Conservation (phyloP, 2,113 vertebrate genomes). For the Labeo catla region DNA sequence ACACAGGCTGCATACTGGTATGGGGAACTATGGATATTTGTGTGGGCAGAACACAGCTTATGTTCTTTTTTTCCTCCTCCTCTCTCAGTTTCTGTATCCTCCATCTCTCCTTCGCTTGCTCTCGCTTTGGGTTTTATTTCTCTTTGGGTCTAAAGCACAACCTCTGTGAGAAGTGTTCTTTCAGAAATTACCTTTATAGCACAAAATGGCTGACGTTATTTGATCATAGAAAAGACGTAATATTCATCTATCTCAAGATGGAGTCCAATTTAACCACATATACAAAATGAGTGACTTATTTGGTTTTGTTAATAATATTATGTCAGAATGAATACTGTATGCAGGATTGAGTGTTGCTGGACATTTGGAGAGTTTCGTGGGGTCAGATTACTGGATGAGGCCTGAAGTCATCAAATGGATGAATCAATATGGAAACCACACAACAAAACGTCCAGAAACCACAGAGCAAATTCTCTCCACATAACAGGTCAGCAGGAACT, state of each 20-base stretch:
- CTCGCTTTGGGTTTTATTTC: constrained; percentile 29
- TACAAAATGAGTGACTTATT: background rate
- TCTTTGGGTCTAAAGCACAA: constrained; percentile 13
- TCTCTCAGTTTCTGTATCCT: background rate
- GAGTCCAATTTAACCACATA: background rate
- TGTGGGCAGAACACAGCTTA: constrained; percentile 37
- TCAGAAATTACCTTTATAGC: background rate
- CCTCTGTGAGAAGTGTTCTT: background rate
- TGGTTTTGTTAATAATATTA: background rate
- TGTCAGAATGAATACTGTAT: background rate
- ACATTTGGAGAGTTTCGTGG: background rate
- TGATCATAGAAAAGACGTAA: background rate
- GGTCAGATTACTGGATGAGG: background rate
- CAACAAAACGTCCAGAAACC: background rate
- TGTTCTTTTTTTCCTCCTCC: constrained; percentile 7
- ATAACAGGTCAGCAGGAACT: background rate
- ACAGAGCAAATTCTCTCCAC: background rate
- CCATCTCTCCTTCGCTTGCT: background rate
- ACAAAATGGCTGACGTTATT: background rate
- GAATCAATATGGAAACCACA: background rate
- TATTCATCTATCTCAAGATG: background rate
- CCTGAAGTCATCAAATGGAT: background rate
- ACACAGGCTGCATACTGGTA: constrained; percentile 4
- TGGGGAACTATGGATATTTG: constrained; percentile 45
- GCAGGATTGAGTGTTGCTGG: background rate